phyloP scores from a whole-genome alignment of 1,140 invertebrate species.

The Halyomorpha halys region DNA sequence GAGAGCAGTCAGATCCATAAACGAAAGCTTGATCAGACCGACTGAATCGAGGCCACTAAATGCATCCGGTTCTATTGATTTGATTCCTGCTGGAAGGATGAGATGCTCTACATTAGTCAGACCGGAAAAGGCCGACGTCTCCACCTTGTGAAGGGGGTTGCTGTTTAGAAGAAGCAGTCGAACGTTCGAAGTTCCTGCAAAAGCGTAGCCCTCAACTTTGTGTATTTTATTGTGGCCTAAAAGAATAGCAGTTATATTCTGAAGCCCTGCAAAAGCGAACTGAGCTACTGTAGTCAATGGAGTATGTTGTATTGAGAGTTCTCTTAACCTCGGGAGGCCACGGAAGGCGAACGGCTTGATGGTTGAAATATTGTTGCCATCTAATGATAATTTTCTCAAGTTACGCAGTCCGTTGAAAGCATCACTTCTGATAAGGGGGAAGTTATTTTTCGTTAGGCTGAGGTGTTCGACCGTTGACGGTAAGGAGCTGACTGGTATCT shows the following conservation, averaged over 20 bases:
- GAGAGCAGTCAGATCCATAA: slow-evolving; percentile 64
- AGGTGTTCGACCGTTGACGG: slow-evolving; percentile 65
- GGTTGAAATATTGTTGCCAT: slow-evolving; percentile 66
- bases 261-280: slow-evolving; percentile 69
- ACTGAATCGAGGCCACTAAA: slow-evolving; percentile 70
- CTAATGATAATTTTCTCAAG: slow-evolving; percentile 60
- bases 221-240: slow-evolving; percentile 66
- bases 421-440: slow-evolving; percentile 62
- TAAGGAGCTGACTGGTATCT: slow-evolving; percentile 59
- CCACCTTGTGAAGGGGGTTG: slow-evolving; percentile 62
- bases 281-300: slow-evolving; percentile 60
- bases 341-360: slow-evolving; percentile 75
- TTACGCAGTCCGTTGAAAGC: slow-evolving; percentile 60
- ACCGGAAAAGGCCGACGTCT: slow-evolving; percentile 66
- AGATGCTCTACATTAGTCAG: slow-evolving; percentile 64
- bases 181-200: slow-evolving; percentile 71
- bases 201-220: slow-evolving; percentile 65
- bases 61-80: slow-evolving; percentile 59
- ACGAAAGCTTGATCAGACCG: slow-evolving; percentile 61
- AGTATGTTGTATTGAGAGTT: slow-evolving; percentile 71
- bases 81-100: slow-evolving; percentile 64
- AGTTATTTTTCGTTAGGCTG: slow-evolving; percentile 68
- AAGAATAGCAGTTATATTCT: slow-evolving; percentile 63
- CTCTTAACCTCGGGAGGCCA: slow-evolving; percentile 57
- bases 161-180: slow-evolving; percentile 60